Evolutionary conservation across 2,888 invertebrate species (phyloP).

Genomic region (Dioctria linearis): DNA sequence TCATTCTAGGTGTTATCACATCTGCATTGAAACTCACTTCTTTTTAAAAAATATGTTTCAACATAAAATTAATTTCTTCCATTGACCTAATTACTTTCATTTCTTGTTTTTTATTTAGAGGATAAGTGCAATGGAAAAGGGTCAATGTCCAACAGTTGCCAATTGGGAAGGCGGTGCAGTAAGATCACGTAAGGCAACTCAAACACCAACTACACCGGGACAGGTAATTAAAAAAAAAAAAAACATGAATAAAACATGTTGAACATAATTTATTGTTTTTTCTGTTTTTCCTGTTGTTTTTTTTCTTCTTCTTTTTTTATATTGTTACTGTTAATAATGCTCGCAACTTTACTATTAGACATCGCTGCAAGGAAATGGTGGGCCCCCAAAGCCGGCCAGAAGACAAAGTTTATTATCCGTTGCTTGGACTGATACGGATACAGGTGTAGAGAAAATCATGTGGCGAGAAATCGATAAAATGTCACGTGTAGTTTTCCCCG

Average conservation of each 20-base stretch:
- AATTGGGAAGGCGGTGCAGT: constrained; percentile 79
- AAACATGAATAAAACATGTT: constrained; percentile 2
- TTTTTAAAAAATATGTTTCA: too few species aligned
- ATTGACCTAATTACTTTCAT: too few species aligned
- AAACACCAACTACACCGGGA: constrained; percentile 71
- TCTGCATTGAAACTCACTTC: too few species aligned
- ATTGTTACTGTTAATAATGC: background rate
- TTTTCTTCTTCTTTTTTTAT: background rate
- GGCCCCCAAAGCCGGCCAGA: constrained; percentile 69
- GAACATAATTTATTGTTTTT: constrained; percentile 34
- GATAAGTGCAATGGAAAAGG: constrained; percentile 77
- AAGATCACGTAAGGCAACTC: constrained; percentile 75
- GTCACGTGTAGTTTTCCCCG: constrained; percentile 83
- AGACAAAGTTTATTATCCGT: constrained; percentile 73
- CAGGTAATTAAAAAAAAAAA: constrained; percentile 64
- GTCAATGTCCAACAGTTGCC: constrained; percentile 77
- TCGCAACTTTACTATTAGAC: constrained; percentile 62
- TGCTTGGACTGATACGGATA: constrained; percentile 78
- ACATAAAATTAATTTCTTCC: too few species aligned
- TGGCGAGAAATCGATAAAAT: constrained; percentile 86
- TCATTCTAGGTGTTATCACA: too few species aligned
- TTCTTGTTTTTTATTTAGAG: constrained; percentile 70
- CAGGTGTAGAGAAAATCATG: constrained; percentile 81
- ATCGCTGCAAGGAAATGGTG: constrained; percentile 71
- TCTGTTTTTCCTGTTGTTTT: constrained; percentile 13